Base-by-base conservation (phyloP, 2,888 invertebrate genomes). In the Sinodicranocentrus sp. region DNA sequence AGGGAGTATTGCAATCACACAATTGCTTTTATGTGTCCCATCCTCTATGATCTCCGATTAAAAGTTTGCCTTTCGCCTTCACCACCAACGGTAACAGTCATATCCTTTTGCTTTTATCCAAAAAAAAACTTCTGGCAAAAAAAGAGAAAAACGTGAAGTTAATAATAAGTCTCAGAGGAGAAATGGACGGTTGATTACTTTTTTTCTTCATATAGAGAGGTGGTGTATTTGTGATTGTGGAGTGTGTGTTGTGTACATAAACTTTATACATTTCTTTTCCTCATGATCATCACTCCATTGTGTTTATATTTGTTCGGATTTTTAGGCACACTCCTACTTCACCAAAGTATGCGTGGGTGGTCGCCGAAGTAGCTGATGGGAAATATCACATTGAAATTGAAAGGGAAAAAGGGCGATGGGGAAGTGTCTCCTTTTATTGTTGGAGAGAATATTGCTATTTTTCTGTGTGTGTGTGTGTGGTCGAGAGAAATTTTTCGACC, bases 161-260 rank as follows among this genome's bases (percentile, higher is more conserved):
- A 71, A 79, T 79, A 79, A 72, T 79, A 79, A 79, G 79, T 79
- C 79, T 72, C 79, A 2, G 43, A 63, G 72, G 79, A 79, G 72
- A 79, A 79, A 72, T 71, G 71, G 63, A 71, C 71, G 52, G 39
- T 79, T 79, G 79, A 79, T 79, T 79, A 72, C 79, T 72, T 71
- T 79, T 67, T 54, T 39, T 43, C 23, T n/a, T n/a, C n/a, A n/a
- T n/a, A n/a, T n/a, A n/a, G n/a, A n/a, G n/a, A n/a, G n/a, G n/a
- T n/a, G n/a, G n/a, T n/a, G n/a, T n/a, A n/a, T n/a, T 57, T 39
- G 26, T 71, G 57, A 71, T 70, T 26, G 15, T n/a, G n/a, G n/a
- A n/a, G n/a, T n/a, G n/a, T n/a, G n/a, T n/a, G n/a, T n/a, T n/a
- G n/a, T n/a, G n/a, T n/a, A n/a, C n/a, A n/a, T n/a, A n/a, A n/a